Evolutionary conservation across 2,113 vertebrate genomes (phyloP).

Genomic region (Hypomesus transpacificus): DNA sequence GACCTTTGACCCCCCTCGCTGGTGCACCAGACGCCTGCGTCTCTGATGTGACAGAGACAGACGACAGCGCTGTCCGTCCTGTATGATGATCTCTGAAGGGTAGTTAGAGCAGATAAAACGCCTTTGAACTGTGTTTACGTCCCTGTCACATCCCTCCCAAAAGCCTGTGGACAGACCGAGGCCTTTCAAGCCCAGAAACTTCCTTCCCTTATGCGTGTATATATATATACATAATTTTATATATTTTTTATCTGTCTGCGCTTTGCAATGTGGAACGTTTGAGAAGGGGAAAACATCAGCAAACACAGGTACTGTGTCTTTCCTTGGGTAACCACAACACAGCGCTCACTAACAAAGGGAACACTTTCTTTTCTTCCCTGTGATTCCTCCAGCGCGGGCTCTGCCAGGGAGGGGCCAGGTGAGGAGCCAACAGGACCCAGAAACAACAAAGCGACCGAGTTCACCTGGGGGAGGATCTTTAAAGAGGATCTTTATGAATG

Average conservation of each 20-base stretch:
- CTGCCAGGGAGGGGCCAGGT: too few relatives aligned
- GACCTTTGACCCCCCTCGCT: too few relatives aligned
- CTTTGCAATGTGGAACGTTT: background rate
- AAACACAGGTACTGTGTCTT: background rate
- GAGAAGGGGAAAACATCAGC: background rate
- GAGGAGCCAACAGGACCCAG: too few relatives aligned
- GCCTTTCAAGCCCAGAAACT: background rate
- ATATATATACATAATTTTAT: background rate
- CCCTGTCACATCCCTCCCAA: background rate
- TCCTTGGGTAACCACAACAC: background rate
- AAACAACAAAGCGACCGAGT: too few relatives aligned
- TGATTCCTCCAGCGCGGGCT: background rate
- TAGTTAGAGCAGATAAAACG: too few relatives aligned
- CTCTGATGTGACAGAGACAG: too few relatives aligned
- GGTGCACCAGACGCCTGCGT: too few relatives aligned
- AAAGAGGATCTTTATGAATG: too few relatives aligned
- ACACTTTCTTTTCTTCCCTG: background rate
- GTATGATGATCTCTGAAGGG: slow-evolving; percentile 32
- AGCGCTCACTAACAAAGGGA: background rate
- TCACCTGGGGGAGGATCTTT: too few relatives aligned
- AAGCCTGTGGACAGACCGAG: background rate
- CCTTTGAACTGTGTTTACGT: slow-evolving; percentile 3
- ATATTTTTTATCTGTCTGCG: background rate
- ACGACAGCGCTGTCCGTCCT: background rate
- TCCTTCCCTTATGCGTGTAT: background rate